Conservation (phyloP, 2,888 invertebrate genomes). For the Schizaphis graminum region DNA sequence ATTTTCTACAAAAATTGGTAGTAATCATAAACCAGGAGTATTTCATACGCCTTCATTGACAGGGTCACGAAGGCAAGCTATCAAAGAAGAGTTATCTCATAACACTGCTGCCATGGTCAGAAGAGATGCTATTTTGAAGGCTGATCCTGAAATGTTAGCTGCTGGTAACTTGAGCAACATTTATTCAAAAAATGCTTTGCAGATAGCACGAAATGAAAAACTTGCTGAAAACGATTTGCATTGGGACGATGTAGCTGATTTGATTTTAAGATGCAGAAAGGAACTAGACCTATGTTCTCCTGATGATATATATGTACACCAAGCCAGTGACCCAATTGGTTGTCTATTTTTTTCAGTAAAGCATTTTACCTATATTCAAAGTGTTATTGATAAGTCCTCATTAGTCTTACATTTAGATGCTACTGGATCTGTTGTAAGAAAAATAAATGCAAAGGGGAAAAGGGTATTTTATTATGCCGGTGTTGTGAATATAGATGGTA, state of each 20-base stretch:
- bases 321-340: neutral
- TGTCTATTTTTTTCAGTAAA: neutral
- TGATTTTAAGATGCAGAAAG: neutral
- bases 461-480: neutral
- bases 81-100: neutral
- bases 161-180: conserved; percentile 1
- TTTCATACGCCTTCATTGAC: neutral
- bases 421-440: neutral
- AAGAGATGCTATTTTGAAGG: neutral
- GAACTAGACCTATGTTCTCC: neutral
- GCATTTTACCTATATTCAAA: no score
- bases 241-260: neutral
- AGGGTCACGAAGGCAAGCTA: neutral
- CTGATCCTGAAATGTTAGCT: neutral
- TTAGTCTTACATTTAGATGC: neutral
- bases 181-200: neutral
- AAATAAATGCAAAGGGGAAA: neutral
- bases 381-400: no score
- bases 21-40: neutral
- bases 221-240: neutral
- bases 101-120: conserved; percentile 5
- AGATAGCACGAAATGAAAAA: neutral
- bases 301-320: neutral
- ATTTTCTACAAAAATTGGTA: neutral
- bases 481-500: neutral